phyloP scores from a whole-genome alignment of 1,140 invertebrate species.

The Euglossa dilemma region DNA sequence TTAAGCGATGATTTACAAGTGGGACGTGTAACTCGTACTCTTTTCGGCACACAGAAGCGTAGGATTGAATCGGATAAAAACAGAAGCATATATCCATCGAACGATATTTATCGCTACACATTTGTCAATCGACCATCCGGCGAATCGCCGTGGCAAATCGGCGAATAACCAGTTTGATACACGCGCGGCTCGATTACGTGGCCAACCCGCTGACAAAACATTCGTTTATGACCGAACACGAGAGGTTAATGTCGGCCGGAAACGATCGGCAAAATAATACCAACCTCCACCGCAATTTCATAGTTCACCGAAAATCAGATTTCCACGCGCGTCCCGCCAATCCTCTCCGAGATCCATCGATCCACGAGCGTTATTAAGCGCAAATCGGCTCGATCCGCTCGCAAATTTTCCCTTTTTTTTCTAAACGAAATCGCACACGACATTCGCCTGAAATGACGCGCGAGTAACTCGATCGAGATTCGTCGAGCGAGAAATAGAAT shows the following conservation, averaged over 20 bases:
- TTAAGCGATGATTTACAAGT: no score
- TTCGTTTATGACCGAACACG: background rate
- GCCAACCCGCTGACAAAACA: background rate
- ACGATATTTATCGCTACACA: background rate
- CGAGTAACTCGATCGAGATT: no score
- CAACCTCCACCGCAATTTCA: background rate
- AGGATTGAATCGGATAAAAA: background rate
- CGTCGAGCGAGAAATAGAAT: no score
- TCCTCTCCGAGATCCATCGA: background rate
- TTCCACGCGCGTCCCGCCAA: background rate
- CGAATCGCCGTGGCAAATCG: background rate
- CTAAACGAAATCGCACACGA: no score
- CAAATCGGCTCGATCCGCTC: no score
- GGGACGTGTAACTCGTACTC: no score
- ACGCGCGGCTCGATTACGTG: background rate
- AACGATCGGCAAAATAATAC: slow-evolving; percentile 3
- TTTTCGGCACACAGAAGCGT: no score
- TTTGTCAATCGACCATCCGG: background rate
- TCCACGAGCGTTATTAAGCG: background rate
- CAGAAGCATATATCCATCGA: background rate
- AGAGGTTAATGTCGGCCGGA: background rate
- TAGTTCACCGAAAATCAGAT: background rate
- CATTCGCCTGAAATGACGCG: no score
- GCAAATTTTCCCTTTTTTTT: no score
- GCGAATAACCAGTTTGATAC: background rate